Conservation (phyloP, 2,113 vertebrate species). For the Epinephelus fuscoguttatus region DNA sequence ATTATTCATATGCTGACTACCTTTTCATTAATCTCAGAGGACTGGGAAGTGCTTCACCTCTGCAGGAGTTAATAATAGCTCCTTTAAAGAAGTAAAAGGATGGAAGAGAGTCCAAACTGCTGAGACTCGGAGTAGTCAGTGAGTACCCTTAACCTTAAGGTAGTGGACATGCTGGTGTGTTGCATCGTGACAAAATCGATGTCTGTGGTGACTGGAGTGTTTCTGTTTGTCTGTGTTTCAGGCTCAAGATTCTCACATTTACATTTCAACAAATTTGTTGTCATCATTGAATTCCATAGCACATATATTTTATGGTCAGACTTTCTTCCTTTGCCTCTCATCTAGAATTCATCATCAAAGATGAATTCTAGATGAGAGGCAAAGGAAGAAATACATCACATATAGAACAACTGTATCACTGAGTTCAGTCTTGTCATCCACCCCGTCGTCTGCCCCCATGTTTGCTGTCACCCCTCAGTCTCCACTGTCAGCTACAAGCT, state of each 20-base stretch:
- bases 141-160: not conserved
- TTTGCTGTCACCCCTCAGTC: not conserved
- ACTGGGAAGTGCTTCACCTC: slow-evolving; percentile 70
- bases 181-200: not conserved
- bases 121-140: slow-evolving; percentile 9
- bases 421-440: not conserved
- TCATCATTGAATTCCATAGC: not conserved
- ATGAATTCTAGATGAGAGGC: too few species aligned
- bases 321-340: not conserved
- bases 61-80: slow-evolving; percentile 77
- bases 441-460: not conserved
- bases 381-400: not conserved
- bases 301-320: not conserved
- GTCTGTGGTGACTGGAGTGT: not conserved
- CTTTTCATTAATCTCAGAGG: slow-evolving; percentile 79
- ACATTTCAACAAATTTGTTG: not conserved
- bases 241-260: not conserved
- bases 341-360: not conserved
- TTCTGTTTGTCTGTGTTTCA: not conserved
- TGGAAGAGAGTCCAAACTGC: slow-evolving; percentile 32
- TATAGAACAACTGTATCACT: too few species aligned
- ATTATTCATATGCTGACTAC: slow-evolving; percentile 77
- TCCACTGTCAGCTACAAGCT: not conserved
- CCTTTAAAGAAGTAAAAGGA: slow-evolving; percentile 46
- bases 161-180: not conserved